Percentiles rank a stretch among this genome's conserved stretches.
Evolutionary conservation across 2,797 vertebrate species (phyloP).

Genomic region (Morus bassanus): DNA sequence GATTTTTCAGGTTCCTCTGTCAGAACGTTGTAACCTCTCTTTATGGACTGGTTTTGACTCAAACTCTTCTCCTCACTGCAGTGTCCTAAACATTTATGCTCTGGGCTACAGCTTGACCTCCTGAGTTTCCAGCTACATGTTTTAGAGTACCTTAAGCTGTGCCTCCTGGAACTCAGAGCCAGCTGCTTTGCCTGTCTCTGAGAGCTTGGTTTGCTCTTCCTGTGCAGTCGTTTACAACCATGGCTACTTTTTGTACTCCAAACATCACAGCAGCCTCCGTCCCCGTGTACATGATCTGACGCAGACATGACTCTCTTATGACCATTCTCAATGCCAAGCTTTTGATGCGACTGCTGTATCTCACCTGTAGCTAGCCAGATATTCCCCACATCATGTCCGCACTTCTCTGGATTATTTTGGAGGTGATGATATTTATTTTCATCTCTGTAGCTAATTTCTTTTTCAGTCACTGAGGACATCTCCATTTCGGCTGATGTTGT

Average conservation of each 20-base stretch:
- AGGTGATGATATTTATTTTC: constrained; percentile 1
- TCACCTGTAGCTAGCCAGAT: background rate
- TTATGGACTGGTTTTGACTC: constrained; percentile 66
- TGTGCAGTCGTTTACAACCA: background rate
- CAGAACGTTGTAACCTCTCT: constrained; percentile 72
- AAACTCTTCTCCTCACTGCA: constrained; percentile 28
- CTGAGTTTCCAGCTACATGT: constrained; percentile 46
- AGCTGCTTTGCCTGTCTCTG: constrained; percentile 34
- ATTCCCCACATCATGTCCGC: background rate
- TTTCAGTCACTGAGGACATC: background rate
- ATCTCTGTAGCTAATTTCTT: background rate
- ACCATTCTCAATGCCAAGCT: background rate
- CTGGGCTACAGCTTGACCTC: constrained; percentile 22
- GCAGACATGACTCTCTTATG: background rate
- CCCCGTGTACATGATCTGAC: background rate
- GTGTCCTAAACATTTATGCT: constrained; percentile 40
- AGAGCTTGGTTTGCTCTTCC: constrained; percentile 31
- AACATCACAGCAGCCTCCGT: constrained; percentile 8
- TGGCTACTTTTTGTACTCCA: background rate
- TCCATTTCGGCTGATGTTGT: constrained; percentile 39
- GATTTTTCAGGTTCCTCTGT: constrained; percentile 61
- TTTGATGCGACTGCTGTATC: background rate
- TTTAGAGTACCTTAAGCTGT: constrained; percentile 42
- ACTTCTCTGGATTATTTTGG: constrained; percentile 41
- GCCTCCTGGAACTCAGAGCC: constrained; percentile 25